phyloP scores from a whole-genome alignment of 2,113 vertebrate genomes.

The Pao palembangensis region DNA sequence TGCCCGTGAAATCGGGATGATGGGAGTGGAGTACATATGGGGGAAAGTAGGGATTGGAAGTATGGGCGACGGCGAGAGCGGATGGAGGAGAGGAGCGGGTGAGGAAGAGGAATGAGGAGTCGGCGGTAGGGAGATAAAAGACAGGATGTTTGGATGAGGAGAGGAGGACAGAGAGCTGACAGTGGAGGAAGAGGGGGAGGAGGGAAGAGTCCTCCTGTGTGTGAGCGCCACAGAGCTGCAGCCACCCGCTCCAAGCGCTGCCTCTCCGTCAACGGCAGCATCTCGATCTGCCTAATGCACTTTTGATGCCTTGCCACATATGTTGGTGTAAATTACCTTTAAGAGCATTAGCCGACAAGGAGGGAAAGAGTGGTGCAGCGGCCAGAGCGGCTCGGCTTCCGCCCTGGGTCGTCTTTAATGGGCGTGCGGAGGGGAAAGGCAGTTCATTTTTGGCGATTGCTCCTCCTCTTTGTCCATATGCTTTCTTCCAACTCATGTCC shows the following conservation, averaged over 20 bases:
- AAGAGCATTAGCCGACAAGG: conserved; percentile 47
- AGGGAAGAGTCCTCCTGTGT: conserved; percentile 4
- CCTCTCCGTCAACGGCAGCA: conserved; percentile 62
- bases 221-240: conserved; percentile 31
- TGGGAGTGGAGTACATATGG: conserved; percentile 7
- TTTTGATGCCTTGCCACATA: conserved; percentile 68
- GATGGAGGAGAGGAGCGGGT: conserved; percentile 17
- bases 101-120: conserved; percentile 13
- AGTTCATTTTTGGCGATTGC: conserved; percentile 5
- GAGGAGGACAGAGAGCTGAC: conserved; percentile 6
- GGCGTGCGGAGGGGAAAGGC: conserved; percentile 17
- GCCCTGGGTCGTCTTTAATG: conserved; percentile 50
- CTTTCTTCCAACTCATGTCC: not conserved
- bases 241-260: conserved; percentile 52
- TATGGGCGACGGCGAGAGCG: conserved; percentile 27
- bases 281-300: conserved; percentile 72
- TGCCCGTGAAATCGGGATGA: conserved; percentile 39
- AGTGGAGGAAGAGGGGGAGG: conserved; percentile 20
- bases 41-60: conserved; percentile 16
- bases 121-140: conserved; percentile 10
- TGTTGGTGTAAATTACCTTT: conserved; percentile 68
- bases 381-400: conserved; percentile 18
- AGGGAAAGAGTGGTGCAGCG: conserved; percentile 25
- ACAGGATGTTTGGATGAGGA: not conserved
- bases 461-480: not conserved